phyloP scores from a whole-genome alignment of 1,140 invertebrate genomes.

The Trichonephila clavata region DNA sequence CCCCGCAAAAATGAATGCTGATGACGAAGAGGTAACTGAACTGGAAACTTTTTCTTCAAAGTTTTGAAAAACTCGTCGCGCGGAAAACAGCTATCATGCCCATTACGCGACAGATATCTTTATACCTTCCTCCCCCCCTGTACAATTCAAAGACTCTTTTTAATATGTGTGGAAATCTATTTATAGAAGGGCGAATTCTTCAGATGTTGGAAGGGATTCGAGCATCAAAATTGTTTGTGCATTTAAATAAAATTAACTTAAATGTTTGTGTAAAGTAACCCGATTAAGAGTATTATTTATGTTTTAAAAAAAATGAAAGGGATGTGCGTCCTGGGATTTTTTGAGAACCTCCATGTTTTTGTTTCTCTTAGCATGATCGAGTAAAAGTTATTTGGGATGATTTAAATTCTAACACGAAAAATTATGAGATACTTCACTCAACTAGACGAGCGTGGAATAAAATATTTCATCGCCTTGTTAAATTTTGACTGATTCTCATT shows the following conservation, averaged over 20 bases:
- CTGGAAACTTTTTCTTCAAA: slow-evolving; percentile 20
- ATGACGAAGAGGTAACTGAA: slow-evolving; percentile 56
- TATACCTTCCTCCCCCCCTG: neutral
- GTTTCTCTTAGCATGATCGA: too few relatives aligned
- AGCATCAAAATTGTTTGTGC: neutral
- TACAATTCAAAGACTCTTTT: neutral
- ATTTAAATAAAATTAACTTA: neutral
- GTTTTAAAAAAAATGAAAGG: too few relatives aligned
- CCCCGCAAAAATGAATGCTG: slow-evolving; percentile 36
- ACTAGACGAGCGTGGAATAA: too few relatives aligned
- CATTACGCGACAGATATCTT: neutral
- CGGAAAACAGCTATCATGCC: slow-evolving; percentile 5
- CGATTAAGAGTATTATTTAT: too few relatives aligned
- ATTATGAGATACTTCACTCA: too few relatives aligned
- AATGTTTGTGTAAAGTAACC: too few relatives aligned
- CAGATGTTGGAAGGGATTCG: neutral
- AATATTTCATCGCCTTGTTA: too few relatives aligned
- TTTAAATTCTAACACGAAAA: too few relatives aligned
- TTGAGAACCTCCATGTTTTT: too few relatives aligned
- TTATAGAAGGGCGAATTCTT: slow-evolving; percentile 4
- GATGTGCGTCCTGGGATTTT: too few relatives aligned
- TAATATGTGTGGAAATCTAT: neutral
- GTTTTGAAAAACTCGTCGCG: neutral
- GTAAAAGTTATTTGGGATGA: too few relatives aligned
- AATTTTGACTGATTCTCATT: too few relatives aligned